Evolutionary conservation across 2,888 invertebrate species (phyloP).

Genomic region (Drosophila flavopinicola): DNA sequence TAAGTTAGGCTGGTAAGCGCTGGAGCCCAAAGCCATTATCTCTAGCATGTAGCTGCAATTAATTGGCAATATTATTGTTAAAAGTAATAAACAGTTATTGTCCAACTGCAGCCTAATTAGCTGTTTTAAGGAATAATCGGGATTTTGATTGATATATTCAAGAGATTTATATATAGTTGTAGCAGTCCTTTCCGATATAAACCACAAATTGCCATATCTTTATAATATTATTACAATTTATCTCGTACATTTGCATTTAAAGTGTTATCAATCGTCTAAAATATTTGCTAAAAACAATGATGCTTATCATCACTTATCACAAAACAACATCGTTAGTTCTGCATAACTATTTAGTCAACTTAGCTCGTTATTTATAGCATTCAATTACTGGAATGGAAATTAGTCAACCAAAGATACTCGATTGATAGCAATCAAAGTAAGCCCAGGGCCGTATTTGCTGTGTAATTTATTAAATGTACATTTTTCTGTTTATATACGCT

Average conservation of each 20-base stretch:
- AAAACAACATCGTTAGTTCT: too few relatives aligned
- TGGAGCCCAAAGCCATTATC: constrained; percentile 27
- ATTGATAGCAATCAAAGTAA: constrained; percentile 11
- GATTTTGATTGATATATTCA: too few relatives aligned
- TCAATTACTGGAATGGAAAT: constrained; percentile 24
- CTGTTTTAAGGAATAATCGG: not conserved
- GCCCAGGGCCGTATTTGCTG: not conserved
- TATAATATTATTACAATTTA: too few relatives aligned
- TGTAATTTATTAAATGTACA: constrained; percentile 10
- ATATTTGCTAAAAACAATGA: too few relatives aligned
- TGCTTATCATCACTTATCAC: too few relatives aligned
- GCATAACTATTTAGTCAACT: too few relatives aligned
- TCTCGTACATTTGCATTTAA: too few relatives aligned
- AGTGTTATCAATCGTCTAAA: too few relatives aligned
- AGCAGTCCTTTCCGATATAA: too few relatives aligned
- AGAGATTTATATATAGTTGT: too few relatives aligned
- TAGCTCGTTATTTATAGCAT: constrained; percentile 2
- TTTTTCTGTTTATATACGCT: constrained; percentile 11
- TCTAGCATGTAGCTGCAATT: constrained; percentile 29
- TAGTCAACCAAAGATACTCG: constrained; percentile 13
- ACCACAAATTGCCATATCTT: too few relatives aligned
- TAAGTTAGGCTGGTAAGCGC: constrained; percentile 8
- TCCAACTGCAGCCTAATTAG: not conserved
- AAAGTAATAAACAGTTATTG: not conserved
- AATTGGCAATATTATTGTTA: constrained; percentile 14